phyloP scores from a whole-genome alignment of 2,888 invertebrate species.

The Neoaliturus tenellus region DNA sequence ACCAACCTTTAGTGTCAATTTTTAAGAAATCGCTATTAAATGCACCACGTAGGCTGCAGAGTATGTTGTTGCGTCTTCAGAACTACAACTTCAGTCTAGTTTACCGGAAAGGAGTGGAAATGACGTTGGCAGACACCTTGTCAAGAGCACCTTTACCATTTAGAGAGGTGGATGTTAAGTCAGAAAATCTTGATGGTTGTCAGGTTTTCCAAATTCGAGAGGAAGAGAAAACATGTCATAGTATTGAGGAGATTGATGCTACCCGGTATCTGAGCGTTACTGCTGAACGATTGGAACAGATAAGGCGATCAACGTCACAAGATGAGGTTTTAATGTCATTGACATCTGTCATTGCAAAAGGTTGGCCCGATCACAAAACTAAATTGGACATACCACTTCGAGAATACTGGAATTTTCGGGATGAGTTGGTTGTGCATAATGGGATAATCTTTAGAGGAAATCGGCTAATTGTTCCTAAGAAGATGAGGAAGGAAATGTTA shows the following conservation, averaged over 20 bases:
- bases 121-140: background rate
- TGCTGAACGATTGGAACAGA: background rate
- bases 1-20: background rate
- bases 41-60: background rate
- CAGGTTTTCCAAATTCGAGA: background rate
- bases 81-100: background rate
- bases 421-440: background rate
- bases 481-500: background rate
- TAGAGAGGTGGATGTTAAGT: background rate
- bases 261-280: background rate
- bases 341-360: background rate
- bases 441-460: slow-evolving; percentile 2
- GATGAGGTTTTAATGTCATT: background rate
- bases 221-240: background rate
- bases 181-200: background rate
- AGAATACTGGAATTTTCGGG: background rate
- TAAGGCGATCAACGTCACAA: background rate
- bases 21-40: background rate
- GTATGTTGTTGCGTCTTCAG: background rate
- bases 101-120: background rate
- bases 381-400: background rate
- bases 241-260: background rate
- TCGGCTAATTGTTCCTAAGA: background rate
- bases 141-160: background rate
- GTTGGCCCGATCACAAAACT: background rate